Conservation (phyloP, 2,888 invertebrate species). For the Yponomeuta cagnagella region DNA sequence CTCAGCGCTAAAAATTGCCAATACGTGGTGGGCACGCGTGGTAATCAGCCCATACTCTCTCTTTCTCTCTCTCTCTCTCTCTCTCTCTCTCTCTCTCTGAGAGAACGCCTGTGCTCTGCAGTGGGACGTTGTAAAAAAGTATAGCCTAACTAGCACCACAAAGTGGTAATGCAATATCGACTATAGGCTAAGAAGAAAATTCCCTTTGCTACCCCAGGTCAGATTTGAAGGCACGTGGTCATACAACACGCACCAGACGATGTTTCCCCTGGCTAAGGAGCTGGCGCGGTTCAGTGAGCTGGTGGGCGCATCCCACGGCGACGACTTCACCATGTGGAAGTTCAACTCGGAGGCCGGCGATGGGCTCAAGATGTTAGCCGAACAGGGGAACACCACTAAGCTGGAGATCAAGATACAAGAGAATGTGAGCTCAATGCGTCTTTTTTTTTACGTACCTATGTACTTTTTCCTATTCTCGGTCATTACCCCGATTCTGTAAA, state of each 20-base stretch:
- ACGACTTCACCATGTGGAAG: constrained; percentile 47
- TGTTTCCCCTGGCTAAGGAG: constrained; percentile 42
- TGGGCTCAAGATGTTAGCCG: constrained; percentile 57
- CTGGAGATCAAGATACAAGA: constrained; percentile 56
- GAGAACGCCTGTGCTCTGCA: no score
- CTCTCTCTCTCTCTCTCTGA: no score
- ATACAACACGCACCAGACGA: constrained; percentile 50
- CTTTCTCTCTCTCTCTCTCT: no score
- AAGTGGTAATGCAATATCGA: no score
- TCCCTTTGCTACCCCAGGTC: constrained; percentile 32
- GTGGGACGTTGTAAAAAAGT: no score
- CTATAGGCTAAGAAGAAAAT: no score
- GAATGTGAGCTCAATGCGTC: constrained; percentile 31
- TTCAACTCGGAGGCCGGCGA: constrained; percentile 46
- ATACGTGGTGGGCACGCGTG: no score
- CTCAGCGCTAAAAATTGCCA: no score
- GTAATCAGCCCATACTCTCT: no score
- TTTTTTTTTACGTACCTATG: background rate
- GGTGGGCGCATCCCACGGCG: constrained; percentile 61
- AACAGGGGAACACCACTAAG: constrained; percentile 63
- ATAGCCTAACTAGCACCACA: no score
- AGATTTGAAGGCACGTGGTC: constrained; percentile 62
- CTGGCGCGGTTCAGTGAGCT: constrained; percentile 58
- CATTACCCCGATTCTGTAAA: no score
- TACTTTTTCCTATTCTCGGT: no score